A percentile compares a stretch with the other conserved stretches of the same genome.
These are phyloP conservation scores for Dicaeum eximium DNA, from an alignment of 2,113 vertebrate genomes.

Conservation along the genomic window DNA sequence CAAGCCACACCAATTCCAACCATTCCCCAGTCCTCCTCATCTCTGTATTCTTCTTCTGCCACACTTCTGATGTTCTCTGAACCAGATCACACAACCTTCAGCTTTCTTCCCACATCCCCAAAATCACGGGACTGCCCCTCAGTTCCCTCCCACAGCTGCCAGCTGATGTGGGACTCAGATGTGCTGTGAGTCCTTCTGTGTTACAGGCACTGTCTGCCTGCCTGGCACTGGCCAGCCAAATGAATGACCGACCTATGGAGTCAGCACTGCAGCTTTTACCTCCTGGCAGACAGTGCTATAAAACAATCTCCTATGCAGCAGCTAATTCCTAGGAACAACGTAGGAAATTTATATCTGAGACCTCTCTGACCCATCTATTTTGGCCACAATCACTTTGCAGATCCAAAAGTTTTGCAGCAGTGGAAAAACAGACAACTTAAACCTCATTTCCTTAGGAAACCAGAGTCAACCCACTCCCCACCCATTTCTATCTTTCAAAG, in stretches of 20 bases:
- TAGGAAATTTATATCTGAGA: not conserved
- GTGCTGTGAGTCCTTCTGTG: not conserved
- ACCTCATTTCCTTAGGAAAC: constrained; percentile 44
- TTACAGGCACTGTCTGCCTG: not conserved
- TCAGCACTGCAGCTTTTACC: not conserved
- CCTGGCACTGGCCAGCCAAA: not conserved
- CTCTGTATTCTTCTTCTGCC: not conserved
- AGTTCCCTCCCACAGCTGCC: not conserved
- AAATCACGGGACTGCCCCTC: not conserved
- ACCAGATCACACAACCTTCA: not conserved
- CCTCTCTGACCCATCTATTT: not conserved
- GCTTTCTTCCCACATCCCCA: not conserved
- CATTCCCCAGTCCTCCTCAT: not conserved
- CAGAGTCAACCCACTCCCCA: not conserved
- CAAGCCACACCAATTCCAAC: not conserved
- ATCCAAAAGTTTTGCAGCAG: not conserved
- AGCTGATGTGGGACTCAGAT: not conserved
- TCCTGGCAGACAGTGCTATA: not conserved
- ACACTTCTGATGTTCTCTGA: not conserved
- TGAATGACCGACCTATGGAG: not conserved
- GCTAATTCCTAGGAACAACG: not conserved
- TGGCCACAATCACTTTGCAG: not conserved
- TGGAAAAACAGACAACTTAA: not conserved
- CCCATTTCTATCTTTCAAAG: constrained; percentile 6
- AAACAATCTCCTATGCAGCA: not conserved